phyloP scores from a whole-genome alignment of 1,140 invertebrate genomes.

The Batillaria attramentaria region DNA sequence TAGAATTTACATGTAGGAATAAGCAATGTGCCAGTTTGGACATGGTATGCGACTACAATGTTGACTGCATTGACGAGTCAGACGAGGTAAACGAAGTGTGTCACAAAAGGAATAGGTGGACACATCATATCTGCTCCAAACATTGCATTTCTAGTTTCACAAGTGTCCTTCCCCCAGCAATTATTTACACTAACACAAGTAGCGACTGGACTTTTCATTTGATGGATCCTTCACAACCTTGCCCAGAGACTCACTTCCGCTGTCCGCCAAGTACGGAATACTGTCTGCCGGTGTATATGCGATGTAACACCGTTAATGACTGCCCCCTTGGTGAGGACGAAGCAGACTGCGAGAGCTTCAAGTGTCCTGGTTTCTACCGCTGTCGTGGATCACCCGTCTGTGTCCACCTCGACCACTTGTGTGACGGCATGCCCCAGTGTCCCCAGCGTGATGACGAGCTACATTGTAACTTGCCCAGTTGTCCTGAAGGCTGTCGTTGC shows the following conservation, averaged over 20 bases:
- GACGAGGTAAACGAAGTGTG: neutral
- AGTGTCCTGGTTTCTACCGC: conserved; percentile 27
- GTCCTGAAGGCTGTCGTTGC: conserved; percentile 44
- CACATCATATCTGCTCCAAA: no score
- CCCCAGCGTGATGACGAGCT: conserved; percentile 29
- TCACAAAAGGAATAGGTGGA: neutral
- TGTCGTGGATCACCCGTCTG: conserved; percentile 16
- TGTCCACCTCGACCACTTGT: neutral
- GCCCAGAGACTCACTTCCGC: neutral
- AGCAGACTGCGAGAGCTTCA: neutral
- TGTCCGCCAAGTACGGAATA: neutral
- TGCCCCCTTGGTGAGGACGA: conserved; percentile 2
- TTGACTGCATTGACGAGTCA: conserved; percentile 2
- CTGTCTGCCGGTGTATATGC: neutral
- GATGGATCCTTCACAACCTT: neutral
- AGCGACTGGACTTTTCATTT: neutral
- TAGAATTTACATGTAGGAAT: neutral
- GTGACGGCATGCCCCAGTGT: conserved; percentile 22
- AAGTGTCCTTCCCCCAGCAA: no score
- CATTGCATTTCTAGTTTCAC: neutral
- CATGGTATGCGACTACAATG: neutral
- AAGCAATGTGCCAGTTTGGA: neutral
- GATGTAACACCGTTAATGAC: neutral
- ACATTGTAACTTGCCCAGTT: conserved; percentile 24
- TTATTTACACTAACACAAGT: neutral